A percentile compares a stretch with the other conserved stretches of the same genome.
These are phyloP conservation scores for Myopa tessellatipennis DNA, from an alignment of 2,888 invertebrate genomes.

Conservation along the genomic window DNA sequence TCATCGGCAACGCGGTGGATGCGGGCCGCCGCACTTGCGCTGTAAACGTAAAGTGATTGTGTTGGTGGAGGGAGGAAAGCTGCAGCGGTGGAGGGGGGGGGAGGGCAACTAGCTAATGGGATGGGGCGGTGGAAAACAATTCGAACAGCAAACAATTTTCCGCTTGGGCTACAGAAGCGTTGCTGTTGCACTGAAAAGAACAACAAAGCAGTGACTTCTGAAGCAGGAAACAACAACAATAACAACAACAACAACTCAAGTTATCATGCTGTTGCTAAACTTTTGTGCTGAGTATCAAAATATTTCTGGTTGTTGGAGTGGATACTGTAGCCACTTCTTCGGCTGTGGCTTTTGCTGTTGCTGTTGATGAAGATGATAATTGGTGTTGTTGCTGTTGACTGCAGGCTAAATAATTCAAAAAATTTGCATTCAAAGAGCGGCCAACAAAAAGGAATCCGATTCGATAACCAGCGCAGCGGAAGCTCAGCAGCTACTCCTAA, in stretches of 20 bases:
- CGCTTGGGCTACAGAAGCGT: conserved; percentile 21
- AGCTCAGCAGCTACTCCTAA: background rate
- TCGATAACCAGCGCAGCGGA: background rate
- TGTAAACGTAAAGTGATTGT: background rate
- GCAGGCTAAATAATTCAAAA: conserved; percentile 8
- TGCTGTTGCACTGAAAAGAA: background rate
- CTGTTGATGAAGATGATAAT: conserved; percentile 22
- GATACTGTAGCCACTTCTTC: background rate
- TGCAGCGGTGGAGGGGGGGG: background rate
- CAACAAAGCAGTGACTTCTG: conserved; percentile 23
- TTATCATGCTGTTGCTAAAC: conserved; percentile 20
- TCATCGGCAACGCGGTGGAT: conserved; percentile 21
- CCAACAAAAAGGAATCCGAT: background rate
- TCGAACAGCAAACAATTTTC: conserved; percentile 35
- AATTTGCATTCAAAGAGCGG: conserved; percentile 14
- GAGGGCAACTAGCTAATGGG: background rate
- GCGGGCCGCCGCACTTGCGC: conserved; percentile 23
- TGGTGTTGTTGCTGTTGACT: conserved; percentile 22
- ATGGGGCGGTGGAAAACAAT: conserved; percentile 1
- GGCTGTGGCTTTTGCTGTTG: background rate
- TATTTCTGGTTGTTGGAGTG: background rate
- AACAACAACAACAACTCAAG: conserved; percentile 18
- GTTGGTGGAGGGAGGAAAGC: background rate
- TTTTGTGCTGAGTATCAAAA: conserved; percentile 9
- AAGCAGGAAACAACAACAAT: conserved; percentile 26